A percentile compares a stretch with the other conserved stretches of the same genome.
Conservation (phyloP, 2,797 vertebrate genomes). For the Rhinoraja longicauda region DNA sequence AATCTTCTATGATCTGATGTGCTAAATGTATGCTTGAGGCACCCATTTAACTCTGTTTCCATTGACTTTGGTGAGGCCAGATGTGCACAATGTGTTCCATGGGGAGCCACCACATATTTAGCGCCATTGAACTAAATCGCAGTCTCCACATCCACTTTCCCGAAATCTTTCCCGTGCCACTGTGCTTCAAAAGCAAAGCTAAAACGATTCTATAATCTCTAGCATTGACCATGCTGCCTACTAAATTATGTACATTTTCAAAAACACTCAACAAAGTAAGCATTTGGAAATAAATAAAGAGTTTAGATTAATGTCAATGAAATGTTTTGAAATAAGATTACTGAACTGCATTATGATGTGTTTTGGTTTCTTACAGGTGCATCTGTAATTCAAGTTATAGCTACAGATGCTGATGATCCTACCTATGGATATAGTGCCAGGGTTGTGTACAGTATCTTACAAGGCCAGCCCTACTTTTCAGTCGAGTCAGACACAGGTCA, state of each 20-base stretch:
- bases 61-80: no score
- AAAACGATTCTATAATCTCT: neutral
- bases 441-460: conserved; percentile 73
- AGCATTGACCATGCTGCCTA: neutral
- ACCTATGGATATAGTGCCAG: conserved; percentile 70
- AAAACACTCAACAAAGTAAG: neutral
- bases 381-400: conserved; percentile 69
- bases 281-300: neutral
- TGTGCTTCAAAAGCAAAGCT: neutral
- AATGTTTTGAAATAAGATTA: neutral
- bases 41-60: no score
- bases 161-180: neutral
- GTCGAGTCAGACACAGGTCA: conserved; percentile 73
- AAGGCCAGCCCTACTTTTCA: conserved; percentile 72
- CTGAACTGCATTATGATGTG: neutral
- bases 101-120: no score
- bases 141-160: no score
- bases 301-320: neutral
- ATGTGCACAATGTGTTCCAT: no score
- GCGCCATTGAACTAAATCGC: no score
- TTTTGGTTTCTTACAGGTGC: conserved; percentile 56
- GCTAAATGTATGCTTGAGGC: no score
- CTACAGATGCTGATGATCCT: conserved; percentile 68
- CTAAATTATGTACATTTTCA: neutral
- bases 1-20: no score